These are phyloP conservation scores for Ypsolopha scabrella DNA, from an alignment of 2,888 invertebrate species.

Conservation along the genomic window DNA sequence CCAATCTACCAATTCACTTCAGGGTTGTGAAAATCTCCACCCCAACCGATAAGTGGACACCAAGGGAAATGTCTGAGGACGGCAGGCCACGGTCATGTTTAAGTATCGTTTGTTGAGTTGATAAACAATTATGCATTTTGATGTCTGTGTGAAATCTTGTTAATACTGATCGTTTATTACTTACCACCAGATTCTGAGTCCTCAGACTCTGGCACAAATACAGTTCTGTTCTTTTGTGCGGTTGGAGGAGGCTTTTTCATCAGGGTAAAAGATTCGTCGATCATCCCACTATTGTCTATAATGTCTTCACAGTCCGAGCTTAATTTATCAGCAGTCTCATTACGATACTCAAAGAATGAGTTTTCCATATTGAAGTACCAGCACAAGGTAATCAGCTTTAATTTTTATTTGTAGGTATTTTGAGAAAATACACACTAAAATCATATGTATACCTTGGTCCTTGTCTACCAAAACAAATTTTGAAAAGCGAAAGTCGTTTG, in stretches of 20 bases:
- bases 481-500: slow-evolving; percentile 24
- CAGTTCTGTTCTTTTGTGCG: slow-evolving; percentile 32
- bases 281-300: slow-evolving; percentile 43
- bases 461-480: slow-evolving; percentile 18
- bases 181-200: slow-evolving; percentile 40
- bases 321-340: slow-evolving; percentile 29
- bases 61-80: no score
- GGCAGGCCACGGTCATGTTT: no score
- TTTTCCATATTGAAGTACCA: slow-evolving; percentile 34
- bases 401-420: no score
- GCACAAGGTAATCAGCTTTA: no score
- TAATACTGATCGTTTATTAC: neutral
- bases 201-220: slow-evolving; percentile 54
- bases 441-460: no score
- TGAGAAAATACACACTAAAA: slow-evolving; percentile 12
- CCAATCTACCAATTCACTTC: no score
- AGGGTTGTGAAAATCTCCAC: no score
- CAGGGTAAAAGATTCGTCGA: slow-evolving; percentile 25
- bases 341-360: slow-evolving; percentile 55
- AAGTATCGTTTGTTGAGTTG: no score
- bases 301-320: slow-evolving; percentile 39
- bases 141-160: no score
- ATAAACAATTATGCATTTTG: no score
- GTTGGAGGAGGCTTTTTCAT: slow-evolving; percentile 25
- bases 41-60: no score